These are phyloP conservation scores for Drosophila busckii DNA, from an alignment of 1,140 invertebrate species.

Conservation along the genomic window DNA sequence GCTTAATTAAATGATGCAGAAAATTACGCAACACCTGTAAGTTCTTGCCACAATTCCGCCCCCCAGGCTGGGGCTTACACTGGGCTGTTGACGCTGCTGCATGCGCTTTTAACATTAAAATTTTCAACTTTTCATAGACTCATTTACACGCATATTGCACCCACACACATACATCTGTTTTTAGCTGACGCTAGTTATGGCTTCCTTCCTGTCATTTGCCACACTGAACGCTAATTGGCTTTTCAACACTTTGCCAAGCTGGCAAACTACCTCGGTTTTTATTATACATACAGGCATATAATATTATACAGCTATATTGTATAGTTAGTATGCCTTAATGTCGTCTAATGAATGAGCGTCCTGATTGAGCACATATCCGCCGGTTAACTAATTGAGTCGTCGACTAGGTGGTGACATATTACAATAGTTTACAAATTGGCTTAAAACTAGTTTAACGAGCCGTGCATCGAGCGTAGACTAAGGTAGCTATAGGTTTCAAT, in stretches of 20 bases:
- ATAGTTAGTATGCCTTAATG: conserved; percentile 23
- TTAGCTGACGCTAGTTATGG: conserved; percentile 53
- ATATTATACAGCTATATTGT: neutral
- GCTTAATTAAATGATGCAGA: conserved; percentile 78
- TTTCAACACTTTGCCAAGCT: conserved; percentile 72
- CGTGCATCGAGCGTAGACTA: neutral
- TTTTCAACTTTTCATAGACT: conserved; percentile 45
- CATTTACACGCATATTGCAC: conserved; percentile 51
- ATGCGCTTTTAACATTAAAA: conserved; percentile 58
- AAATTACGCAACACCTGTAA: conserved; percentile 64
- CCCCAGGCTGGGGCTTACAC: neutral
- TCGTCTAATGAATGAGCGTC: conserved; percentile 54
- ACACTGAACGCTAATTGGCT: conserved; percentile 65
- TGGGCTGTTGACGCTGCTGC: conserved; percentile 30
- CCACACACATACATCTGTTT: conserved; percentile 18
- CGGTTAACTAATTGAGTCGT: conserved; percentile 72
- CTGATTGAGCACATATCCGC: conserved; percentile 65
- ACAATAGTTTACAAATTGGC: conserved; percentile 40
- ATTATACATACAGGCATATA: conserved; percentile 4
- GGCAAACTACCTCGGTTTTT: conserved; percentile 25
- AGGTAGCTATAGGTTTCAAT: too few relatives aligned
- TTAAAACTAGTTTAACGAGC: conserved; percentile 1
- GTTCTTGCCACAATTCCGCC: neutral
- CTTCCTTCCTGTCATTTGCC: conserved; percentile 61
- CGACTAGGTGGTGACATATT: conserved; percentile 63